Conservation (phyloP, 2,797 vertebrate genomes). For the Lepilemur ruficaudatus region DNA sequence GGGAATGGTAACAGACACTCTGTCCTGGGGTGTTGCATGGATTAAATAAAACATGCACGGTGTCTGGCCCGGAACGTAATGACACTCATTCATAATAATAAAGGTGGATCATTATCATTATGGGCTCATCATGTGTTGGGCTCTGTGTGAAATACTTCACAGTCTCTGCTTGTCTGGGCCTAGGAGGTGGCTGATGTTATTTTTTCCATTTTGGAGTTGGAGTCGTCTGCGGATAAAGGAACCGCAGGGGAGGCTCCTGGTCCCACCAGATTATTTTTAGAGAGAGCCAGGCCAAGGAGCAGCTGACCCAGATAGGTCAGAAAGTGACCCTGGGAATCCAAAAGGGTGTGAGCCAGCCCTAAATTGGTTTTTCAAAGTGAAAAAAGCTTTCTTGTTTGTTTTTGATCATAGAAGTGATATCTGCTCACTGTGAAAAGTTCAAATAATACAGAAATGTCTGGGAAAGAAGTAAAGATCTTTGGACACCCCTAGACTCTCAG, state of each 20-base stretch:
- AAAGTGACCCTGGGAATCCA: not conserved
- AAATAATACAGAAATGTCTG: not conserved
- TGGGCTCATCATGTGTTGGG: no score
- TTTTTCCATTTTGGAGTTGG: not conserved
- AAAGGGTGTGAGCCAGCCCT: not conserved
- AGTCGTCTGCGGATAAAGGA: no score
- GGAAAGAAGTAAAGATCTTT: not conserved
- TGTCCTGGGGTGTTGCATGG: not conserved
- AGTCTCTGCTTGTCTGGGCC: not conserved
- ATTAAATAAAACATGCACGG: not conserved
- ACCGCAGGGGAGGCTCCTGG: not conserved
- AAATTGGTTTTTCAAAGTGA: not conserved
- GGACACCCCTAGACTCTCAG: not conserved
- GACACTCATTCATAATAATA: not conserved
- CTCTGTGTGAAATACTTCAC: not conserved
- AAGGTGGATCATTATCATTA: not conserved
- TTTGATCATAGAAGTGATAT: not conserved
- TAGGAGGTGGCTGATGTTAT: not conserved
- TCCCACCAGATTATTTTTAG: not conserved
- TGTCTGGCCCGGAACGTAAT: not conserved
- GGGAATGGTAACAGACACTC: not conserved
- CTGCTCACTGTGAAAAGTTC: not conserved
- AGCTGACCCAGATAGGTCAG: not conserved
- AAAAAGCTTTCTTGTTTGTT: not conserved
- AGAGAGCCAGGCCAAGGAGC: not conserved